These are phyloP conservation scores for Brachystomella parvula DNA, from an alignment of 1,140 invertebrate species.

Conservation along the genomic window DNA sequence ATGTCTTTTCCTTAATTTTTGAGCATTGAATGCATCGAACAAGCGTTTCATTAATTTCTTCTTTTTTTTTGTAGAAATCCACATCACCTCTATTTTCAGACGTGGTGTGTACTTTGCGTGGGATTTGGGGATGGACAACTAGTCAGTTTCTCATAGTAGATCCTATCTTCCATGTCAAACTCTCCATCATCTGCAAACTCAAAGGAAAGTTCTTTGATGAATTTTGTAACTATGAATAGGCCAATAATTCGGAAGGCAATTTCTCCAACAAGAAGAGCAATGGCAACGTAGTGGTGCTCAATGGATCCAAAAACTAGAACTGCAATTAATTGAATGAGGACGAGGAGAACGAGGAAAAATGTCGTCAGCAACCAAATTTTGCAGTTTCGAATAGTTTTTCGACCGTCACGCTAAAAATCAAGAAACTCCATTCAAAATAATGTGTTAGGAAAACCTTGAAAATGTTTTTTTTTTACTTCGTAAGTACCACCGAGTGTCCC, in stretches of 20 bases:
- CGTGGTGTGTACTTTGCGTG: not conserved
- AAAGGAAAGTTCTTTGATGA: constrained; percentile 11
- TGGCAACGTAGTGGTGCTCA: not conserved
- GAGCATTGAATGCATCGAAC: no score
- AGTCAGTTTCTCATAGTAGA: constrained; percentile 5
- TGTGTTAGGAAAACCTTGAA: not conserved
- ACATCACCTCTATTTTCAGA: no score
- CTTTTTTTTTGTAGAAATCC: no score
- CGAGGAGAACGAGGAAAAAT: not conserved
- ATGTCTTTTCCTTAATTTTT: no score
- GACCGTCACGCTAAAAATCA: constrained; percentile 1
- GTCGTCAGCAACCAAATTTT: not conserved
- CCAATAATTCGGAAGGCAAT: constrained; percentile 2
- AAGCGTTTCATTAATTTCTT: no score
- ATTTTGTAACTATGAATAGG: not conserved
- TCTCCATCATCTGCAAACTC: not conserved
- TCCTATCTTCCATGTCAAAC: not conserved
- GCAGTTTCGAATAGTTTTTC: constrained; percentile 12
- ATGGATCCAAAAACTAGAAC: not conserved
- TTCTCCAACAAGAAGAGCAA: not conserved
- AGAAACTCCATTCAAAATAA: not conserved
- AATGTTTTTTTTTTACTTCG: not conserved
- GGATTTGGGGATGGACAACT: not conserved
- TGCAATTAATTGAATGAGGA: not conserved
- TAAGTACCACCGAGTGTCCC: constrained; percentile 1